A percentile compares a stretch with the other conserved stretches of the same genome.
These are phyloP conservation scores for Selene dorsalis DNA, from an alignment of 2,797 vertebrate genomes.

Conservation along the genomic window DNA sequence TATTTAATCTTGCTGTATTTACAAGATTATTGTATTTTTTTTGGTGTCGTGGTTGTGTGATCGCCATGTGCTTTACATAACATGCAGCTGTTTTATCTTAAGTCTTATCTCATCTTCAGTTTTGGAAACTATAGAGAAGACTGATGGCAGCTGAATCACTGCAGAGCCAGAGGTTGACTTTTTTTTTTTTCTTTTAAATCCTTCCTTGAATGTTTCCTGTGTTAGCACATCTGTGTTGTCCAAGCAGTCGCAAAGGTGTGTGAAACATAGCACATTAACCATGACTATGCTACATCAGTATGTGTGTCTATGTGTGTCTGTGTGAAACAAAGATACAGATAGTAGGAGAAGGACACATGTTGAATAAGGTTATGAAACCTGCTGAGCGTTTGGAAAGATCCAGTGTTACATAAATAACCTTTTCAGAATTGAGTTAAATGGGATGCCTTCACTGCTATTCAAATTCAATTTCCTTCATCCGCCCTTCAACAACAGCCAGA, in stretches of 20 bases:
- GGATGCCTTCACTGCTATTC: not conserved
- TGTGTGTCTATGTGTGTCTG: not conserved
- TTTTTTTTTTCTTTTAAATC: not conserved
- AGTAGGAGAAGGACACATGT: not conserved
- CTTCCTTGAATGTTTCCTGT: not conserved
- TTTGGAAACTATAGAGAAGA: not conserved
- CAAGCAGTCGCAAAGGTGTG: not conserved
- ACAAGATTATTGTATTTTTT: no score
- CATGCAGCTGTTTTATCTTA: no score
- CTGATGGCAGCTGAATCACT: not conserved
- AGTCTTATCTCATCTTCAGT: no score
- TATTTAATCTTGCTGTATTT: no score
- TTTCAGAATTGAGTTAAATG: not conserved
- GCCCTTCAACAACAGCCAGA: not conserved
- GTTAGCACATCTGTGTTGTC: constrained; percentile 15
- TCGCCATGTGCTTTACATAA: no score
- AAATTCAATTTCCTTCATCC: not conserved
- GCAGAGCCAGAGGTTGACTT: not conserved
- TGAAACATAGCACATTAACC: not conserved
- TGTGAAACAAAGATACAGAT: not conserved
- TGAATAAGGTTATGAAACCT: not conserved
- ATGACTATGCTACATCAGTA: not conserved
- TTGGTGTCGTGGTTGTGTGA: no score
- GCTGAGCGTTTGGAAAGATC: not conserved
- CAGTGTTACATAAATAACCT: not conserved